Evolutionary conservation across 2,888 invertebrate species (phyloP), one percentile per base, ranked within the genome.

Genomic region (Patella depressa): DNA sequence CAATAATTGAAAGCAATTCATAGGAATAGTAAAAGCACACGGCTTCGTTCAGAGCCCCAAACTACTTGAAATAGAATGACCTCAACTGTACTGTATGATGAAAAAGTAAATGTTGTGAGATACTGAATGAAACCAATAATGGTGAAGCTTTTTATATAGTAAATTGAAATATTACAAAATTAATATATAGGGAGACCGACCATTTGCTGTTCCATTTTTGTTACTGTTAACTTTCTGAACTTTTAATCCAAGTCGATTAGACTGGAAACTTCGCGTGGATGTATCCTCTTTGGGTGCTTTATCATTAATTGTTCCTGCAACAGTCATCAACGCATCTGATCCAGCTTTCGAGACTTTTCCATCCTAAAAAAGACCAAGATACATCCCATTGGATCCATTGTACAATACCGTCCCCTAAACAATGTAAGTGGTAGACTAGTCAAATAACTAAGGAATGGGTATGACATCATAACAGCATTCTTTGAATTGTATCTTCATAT

Each of bases 321-420:
- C 84, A 11, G 80, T 83, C 17, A 79, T 78, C 19, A 84, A 79
- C 4, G 87, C 88, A 15, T 76, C 69, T 78, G 82, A 79, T 0
- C 86, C 87, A n/a, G 83, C 78, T 14, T 77, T 81, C 2, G 87
- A 79, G 45, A 84, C 84, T 53, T 59, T 69, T n/a, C 78, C 80
- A 74, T 84, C 83, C 84, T 84, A 77, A 54, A 53, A 54, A 73
- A 57, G n/a, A 12, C n/a, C n/a, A 34, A n/a, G n/a, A 45, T 53
- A 15, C 11, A 59, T 9, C 1, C 7, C 9, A 45, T 45, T 45
- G 7, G 45, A 45, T 45, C 45, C 9, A 45, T 45, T 45, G 7
- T 9, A 45, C 0, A 1, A 45, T 45, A 45, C 45, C 45, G 45
- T 9, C 34, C 7, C 45, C 45, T 45, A 45, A 9, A 9, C 45